Evolutionary conservation across 2,113 vertebrate genomes (phyloP), one percentile per base, ranked within the genome.

Genomic region (Oncorhynchus gorbuscha): DNA sequence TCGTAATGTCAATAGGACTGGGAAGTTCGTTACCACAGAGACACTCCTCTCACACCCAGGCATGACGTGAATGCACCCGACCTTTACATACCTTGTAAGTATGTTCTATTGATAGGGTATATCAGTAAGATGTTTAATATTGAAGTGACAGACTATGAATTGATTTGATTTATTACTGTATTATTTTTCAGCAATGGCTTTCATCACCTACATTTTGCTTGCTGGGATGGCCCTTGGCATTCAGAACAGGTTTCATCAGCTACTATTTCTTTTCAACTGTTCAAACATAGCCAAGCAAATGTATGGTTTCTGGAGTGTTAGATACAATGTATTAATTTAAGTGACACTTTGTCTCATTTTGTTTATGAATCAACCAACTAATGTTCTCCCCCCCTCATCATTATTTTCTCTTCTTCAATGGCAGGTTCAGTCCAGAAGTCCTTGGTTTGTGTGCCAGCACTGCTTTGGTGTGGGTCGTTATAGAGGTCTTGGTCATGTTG

Each of bases 21-120:
- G 96, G 95, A 96, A 83, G 92, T 96, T 12, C 93, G 92, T 24
- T 96, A 96, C 84, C 95, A 95, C 77, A 90, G 94, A 5, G 96
- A 97, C 61, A 89, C 92, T 71, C 96, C 95, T 16, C 85, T 97
- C 72, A 91, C 95, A 9, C 95, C 96, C 0, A 91, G 94, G 67
- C 94, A 96, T 79, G 96, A 97, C 80, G 91, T 96, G 76, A 97
- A 97, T 22, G 96, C 96, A 26, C 95, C 96, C 1, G 96, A 97
- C 86, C 95, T 97, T 83, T 97, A 97, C 89, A 97, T 97, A 83
- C 96, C 96, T 71, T 94, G 96, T 96, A 89, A 92, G 92, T 85
- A 65, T 20, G 7, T 35, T 66, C 24, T 45, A 45, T 45, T 45
- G 39, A 45, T 30, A 14, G 35, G 59, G 16, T 62, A 9, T 45